Conservation (phyloP, 2,888 invertebrate genomes). For the Scaptomyza cyrtandrae region DNA sequence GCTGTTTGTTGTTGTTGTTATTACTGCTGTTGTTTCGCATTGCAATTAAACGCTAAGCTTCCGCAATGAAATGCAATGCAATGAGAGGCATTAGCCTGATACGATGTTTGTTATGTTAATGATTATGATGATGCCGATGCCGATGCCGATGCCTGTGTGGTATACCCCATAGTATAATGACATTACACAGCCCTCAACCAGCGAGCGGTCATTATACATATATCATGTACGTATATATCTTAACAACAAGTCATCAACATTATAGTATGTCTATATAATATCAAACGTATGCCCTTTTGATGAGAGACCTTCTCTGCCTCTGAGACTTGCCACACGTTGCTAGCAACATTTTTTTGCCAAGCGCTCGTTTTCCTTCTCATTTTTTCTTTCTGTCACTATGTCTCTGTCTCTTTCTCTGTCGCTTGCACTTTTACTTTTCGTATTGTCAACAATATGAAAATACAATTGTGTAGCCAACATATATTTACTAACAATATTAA, state of each 20-base stretch:
- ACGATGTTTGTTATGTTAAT: constrained; percentile 25
- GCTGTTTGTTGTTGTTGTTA: constrained; percentile 15
- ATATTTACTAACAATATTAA: constrained; percentile 15
- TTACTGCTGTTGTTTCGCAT: constrained; percentile 53
- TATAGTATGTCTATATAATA: constrained; percentile 12
- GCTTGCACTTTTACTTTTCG: constrained; percentile 60
- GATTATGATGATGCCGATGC: constrained; percentile 25
- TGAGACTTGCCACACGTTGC: constrained; percentile 12
- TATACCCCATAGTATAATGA: constrained; percentile 10
- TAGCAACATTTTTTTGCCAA: constrained; percentile 5
- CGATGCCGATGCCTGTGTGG: constrained; percentile 10
- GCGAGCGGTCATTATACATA: constrained; percentile 25
- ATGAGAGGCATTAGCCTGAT: constrained; percentile 17
- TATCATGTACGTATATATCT: background rate
- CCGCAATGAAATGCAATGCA: constrained; percentile 54
- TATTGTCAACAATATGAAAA: constrained; percentile 61
- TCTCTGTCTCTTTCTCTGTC: constrained; percentile 11
- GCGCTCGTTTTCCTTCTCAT: constrained; percentile 7
- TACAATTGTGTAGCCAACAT: constrained; percentile 45
- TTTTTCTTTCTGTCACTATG: constrained; percentile 9
- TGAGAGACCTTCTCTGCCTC: constrained; percentile 2
- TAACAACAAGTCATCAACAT: constrained; percentile 17
- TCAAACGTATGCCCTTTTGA: constrained; percentile 12
- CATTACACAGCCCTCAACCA: constrained; percentile 26
- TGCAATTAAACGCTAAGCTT: constrained; percentile 69